phyloP scores from a whole-genome alignment of 1,140 invertebrate genomes.

The Cotesia glomerata region DNA sequence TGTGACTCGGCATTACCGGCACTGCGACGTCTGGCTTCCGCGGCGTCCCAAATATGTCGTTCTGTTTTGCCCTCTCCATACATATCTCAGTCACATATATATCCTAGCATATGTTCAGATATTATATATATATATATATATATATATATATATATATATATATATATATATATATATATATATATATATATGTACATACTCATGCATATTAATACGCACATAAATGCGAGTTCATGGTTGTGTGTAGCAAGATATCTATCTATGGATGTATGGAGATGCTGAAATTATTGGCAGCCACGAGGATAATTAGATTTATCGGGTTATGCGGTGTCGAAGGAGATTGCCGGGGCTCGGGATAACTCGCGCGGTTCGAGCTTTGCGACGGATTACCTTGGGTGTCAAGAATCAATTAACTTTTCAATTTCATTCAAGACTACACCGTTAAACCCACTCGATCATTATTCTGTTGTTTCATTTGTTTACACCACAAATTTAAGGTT shows the following conservation, averaged over 20 bases:
- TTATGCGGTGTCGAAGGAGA: constrained; percentile 46
- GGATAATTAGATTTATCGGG: constrained; percentile 54
- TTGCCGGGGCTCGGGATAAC: constrained; percentile 43
- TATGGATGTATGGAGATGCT: constrained; percentile 4
- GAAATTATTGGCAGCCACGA: constrained; percentile 50
- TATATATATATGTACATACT: neutral
- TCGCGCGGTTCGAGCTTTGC: constrained; percentile 39
- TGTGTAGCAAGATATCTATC: neutral
- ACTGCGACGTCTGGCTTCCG: constrained; percentile 20
- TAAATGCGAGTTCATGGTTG: constrained; percentile 5
- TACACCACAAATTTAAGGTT: no score
- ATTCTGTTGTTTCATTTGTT: no score
- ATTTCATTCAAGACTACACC: neutral
- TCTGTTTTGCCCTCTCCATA: neutral
- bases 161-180: neutral
- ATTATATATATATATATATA: neutral
- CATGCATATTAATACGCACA: neutral
- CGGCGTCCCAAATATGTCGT: constrained; percentile 23
- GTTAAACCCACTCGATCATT: no score
- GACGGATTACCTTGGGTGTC: constrained; percentile 42
- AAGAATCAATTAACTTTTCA: constrained; percentile 20
- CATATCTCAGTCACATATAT: neutral
- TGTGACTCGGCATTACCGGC: constrained; percentile 14
- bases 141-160: neutral
- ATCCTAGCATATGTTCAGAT: no score